Evolutionary conservation across 2,797 vertebrate genomes (phyloP).

Genomic region (Phoxinus dragarum): DNA sequence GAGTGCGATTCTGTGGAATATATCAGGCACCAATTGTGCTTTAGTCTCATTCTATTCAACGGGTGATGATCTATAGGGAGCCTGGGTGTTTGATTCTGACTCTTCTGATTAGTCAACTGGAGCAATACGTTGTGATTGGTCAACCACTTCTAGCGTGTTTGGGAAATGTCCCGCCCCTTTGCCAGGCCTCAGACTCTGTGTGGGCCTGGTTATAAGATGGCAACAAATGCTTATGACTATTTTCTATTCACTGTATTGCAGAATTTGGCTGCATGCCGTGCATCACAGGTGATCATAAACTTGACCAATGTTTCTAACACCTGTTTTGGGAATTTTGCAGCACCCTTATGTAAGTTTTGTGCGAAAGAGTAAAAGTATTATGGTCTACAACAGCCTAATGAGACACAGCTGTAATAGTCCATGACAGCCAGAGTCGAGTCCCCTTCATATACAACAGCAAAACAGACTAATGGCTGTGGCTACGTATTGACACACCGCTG

Average conservation of each 20-base stretch:
- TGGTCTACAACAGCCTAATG: conserved; percentile 51
- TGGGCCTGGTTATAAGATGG: background rate
- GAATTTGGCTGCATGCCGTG: background rate
- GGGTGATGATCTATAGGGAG: conserved; percentile 42
- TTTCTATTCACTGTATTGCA: conserved; percentile 20
- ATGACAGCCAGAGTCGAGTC: conserved; percentile 50
- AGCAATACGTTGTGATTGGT: background rate
- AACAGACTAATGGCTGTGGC: conserved; percentile 46
- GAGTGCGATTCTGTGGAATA: conserved; percentile 30
- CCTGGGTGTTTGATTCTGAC: conserved; percentile 39
- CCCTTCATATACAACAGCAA: conserved; percentile 52
- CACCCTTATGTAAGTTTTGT: conserved; percentile 23
- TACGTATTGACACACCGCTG: conserved; percentile 54
- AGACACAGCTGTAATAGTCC: conserved; percentile 56
- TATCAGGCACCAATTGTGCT: conserved; percentile 41
- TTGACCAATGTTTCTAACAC: conserved; percentile 22
- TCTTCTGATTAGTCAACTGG: background rate
- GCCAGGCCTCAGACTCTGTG: background rate
- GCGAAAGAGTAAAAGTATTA: conserved; percentile 47
- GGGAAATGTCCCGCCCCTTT: background rate
- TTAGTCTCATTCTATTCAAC: conserved; percentile 52
- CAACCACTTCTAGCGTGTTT: background rate
- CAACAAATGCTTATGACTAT: conserved; percentile 8
- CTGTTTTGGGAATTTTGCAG: conserved; percentile 32
- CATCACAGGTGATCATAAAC: conserved; percentile 35